These are phyloP conservation scores for Rhineura floridana DNA, from an alignment of 2,113 vertebrate species.

Conservation along the genomic window DNA sequence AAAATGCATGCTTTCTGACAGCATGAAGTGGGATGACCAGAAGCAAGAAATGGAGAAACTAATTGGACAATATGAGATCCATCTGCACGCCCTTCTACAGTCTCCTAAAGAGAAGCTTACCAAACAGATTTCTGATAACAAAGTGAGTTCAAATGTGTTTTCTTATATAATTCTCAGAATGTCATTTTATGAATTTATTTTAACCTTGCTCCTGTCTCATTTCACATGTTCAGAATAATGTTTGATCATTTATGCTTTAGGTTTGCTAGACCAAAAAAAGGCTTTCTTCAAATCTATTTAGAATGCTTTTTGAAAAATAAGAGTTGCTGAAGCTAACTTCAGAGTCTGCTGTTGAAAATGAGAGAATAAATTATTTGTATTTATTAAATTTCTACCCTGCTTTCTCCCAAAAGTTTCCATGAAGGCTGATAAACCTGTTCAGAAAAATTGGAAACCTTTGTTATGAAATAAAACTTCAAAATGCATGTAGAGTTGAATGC, in stretches of 20 bases:
- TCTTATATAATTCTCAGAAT: not conserved
- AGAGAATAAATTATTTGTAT: not conserved
- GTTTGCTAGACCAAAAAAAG: not conserved
- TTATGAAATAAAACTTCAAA: not conserved
- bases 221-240: not conserved
- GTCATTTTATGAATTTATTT: not conserved
- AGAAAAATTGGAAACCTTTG: not conserved
- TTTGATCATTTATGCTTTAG: not conserved
- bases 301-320: not conserved
- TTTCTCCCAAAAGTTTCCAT: not conserved
- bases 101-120: conserved; percentile 80
- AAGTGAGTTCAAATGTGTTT: conserved; percentile 75
- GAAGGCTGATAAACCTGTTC: not conserved
- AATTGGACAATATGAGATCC: conserved; percentile 85
- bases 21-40: conserved; percentile 89
- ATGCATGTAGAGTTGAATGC: not conserved
- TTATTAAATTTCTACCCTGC: too few species aligned
- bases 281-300: not conserved
- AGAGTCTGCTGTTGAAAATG: not conserved
- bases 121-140: conserved; percentile 88
- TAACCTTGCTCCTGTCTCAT: not conserved
- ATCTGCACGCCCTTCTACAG: conserved; percentile 81
- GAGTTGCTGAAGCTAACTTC: not conserved
- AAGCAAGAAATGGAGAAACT: conserved; percentile 85
- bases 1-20: conserved; percentile 88